Evolutionary conservation across 1,140 invertebrate genomes (phyloP).

Genomic region (Ips nitidus): DNA sequence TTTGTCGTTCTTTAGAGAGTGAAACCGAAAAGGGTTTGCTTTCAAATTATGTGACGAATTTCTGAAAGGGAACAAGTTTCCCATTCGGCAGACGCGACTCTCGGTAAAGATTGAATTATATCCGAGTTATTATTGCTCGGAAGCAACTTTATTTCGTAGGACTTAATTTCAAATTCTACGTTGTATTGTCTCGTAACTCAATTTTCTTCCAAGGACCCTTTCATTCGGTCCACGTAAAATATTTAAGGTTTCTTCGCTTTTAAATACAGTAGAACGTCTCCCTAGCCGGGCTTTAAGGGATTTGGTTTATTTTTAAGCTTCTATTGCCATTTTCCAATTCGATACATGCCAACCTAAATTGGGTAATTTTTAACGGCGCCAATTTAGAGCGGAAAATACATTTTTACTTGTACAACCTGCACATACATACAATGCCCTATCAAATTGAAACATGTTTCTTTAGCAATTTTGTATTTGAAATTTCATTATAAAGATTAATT

Average conservation of each 20-base stretch:
- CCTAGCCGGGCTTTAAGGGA: neutral
- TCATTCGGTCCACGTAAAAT: slow-evolving; percentile 2
- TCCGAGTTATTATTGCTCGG: neutral
- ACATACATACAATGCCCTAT: too few species aligned
- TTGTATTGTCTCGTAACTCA: slow-evolving; percentile 3
- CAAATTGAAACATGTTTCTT: too few species aligned
- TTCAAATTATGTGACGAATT: too few species aligned
- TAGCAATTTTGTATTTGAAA: too few species aligned
- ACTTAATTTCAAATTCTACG: slow-evolving; percentile 3
- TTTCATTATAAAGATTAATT: too few species aligned
- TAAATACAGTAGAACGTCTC: neutral
- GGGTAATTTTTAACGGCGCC: neutral
- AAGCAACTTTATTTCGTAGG: slow-evolving; percentile 2
- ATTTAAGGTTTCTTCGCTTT: slow-evolving; percentile 1
- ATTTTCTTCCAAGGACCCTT: neutral
- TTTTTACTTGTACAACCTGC: too few species aligned
- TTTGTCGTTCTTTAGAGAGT: too few species aligned
- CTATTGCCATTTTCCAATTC: neutral
- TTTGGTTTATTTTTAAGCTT: neutral
- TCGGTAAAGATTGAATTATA: neutral
- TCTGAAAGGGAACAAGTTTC: too few species aligned
- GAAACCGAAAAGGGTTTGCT: too few species aligned
- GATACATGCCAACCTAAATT: neutral
- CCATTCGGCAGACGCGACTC: too few species aligned
- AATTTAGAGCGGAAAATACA: too few species aligned